phyloP scores from a whole-genome alignment of 2,113 vertebrate genomes.

The Herpailurus yagouaroundi region DNA sequence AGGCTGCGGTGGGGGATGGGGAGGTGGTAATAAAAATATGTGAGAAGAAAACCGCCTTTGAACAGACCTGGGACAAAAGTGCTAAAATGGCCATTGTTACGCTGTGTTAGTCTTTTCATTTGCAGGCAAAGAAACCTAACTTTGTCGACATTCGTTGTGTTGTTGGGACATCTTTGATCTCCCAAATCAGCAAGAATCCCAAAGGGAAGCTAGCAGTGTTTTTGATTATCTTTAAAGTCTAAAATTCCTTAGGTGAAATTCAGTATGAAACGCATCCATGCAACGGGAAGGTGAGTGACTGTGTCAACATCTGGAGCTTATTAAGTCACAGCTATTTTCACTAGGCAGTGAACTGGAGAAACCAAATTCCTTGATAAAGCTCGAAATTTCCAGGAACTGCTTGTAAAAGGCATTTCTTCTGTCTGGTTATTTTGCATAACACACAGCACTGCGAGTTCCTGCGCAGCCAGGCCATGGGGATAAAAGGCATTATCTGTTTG shows the following conservation, averaged over 20 bases:
- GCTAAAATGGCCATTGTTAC: conserved; percentile 68
- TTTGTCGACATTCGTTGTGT: conserved; percentile 76
- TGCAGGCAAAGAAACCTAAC: conserved; percentile 69
- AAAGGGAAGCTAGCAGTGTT: conserved; percentile 86
- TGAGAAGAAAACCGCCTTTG: conserved; percentile 36
- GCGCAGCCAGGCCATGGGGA: not conserved
- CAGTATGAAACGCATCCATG: conserved; percentile 89
- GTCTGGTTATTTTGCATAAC: conserved; percentile 83
- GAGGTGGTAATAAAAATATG: conserved; percentile 68
- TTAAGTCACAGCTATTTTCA: conserved; percentile 87
- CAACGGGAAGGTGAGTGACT: conserved; percentile 86
- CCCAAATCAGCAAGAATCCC: conserved; percentile 85
- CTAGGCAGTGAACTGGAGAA: conserved; percentile 88
- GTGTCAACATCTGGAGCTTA: conserved; percentile 88
- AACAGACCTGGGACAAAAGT: conserved; percentile 70
- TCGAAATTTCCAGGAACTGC: conserved; percentile 86
- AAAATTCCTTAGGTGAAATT: conserved; percentile 91
- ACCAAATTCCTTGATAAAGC: conserved; percentile 89
- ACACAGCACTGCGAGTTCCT: conserved; percentile 58
- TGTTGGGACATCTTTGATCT: conserved; percentile 85
- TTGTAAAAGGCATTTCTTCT: conserved; percentile 86
- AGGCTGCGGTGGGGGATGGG: not conserved
- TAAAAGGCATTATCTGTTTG: conserved; percentile 80
- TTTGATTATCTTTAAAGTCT: conserved; percentile 90
- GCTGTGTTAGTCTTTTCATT: conserved; percentile 78